A percentile compares a stretch with the other conserved stretches of the same genome.
phyloP scores from a whole-genome alignment of 2,888 invertebrate genomes.

The Cephonodes hylas region DNA sequence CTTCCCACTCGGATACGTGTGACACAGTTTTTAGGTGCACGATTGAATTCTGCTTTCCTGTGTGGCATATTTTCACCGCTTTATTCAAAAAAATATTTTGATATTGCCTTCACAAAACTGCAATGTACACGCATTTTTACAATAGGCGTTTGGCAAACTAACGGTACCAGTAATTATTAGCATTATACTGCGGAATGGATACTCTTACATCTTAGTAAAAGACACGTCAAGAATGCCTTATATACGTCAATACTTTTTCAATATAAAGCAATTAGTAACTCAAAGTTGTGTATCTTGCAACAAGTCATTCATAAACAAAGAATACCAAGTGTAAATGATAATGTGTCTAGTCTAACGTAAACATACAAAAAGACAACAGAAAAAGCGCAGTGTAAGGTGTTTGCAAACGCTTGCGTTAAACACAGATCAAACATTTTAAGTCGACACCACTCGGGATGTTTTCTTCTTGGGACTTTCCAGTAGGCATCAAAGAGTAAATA shows the following conservation, averaged over 20 bases:
- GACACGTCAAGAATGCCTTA: too few species aligned
- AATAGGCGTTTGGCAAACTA: too few species aligned
- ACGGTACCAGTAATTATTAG: too few species aligned
- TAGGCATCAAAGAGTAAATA: conserved; percentile 67
- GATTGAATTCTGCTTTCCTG: neutral
- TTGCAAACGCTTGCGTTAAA: neutral
- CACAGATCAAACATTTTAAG: conserved; percentile 15
- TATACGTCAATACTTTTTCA: too few species aligned
- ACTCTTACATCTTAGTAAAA: too few species aligned
- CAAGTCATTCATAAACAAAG: too few species aligned
- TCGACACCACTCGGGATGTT: conserved; percentile 35
- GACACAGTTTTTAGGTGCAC: conserved; percentile 1
- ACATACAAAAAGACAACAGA: neutral
- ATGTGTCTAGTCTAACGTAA: neutral
- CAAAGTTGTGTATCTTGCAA: too few species aligned
- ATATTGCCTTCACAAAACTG: neutral
- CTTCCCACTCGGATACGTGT: conserved; percentile 17
- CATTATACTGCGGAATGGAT: too few species aligned
- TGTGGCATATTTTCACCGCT: neutral
- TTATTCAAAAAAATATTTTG: neutral
- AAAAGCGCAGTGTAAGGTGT: conserved; percentile 1
- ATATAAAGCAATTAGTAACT: too few species aligned
- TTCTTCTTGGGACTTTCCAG: conserved; percentile 54
- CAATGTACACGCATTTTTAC: too few species aligned
- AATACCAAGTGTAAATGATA: too few species aligned